These are phyloP conservation scores for Elephantulus edwardii DNA, from an alignment of 2,113 vertebrate genomes.

Conservation along the genomic window DNA sequence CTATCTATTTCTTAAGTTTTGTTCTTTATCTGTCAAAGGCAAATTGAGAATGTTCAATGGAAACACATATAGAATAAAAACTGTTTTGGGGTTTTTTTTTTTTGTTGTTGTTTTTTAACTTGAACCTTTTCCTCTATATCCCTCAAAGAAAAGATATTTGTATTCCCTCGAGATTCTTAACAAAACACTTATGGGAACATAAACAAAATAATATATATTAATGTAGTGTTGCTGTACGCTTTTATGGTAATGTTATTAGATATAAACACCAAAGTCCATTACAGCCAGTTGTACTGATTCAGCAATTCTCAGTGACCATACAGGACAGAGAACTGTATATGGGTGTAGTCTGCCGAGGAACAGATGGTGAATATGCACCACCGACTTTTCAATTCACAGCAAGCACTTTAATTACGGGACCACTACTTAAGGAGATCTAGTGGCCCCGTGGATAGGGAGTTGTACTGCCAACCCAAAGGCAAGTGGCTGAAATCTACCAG, in stretches of 20 bases:
- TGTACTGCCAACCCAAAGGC: no score
- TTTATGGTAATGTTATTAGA: background rate
- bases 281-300: fast-evolving
- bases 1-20: constrained; percentile 32
- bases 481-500: no score
- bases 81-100: background rate
- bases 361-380: background rate
- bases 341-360: background rate
- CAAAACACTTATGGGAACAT: background rate
- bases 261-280: background rate
- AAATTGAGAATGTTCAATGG: background rate
- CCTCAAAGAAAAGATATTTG: background rate
- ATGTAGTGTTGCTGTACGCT: background rate
- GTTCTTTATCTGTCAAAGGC: background rate
- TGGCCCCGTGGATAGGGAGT: no score
- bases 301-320: background rate
- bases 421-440: no score
- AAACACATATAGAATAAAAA: background rate
- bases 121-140: background rate
- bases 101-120: no score
- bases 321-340: background rate
- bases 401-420: background rate
- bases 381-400: background rate
- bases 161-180: background rate
- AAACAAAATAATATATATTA: constrained; percentile 11